These are phyloP conservation scores for Wasmannia auropunctata DNA, from an alignment of 1,140 invertebrate genomes.

Conservation along the genomic window DNA sequence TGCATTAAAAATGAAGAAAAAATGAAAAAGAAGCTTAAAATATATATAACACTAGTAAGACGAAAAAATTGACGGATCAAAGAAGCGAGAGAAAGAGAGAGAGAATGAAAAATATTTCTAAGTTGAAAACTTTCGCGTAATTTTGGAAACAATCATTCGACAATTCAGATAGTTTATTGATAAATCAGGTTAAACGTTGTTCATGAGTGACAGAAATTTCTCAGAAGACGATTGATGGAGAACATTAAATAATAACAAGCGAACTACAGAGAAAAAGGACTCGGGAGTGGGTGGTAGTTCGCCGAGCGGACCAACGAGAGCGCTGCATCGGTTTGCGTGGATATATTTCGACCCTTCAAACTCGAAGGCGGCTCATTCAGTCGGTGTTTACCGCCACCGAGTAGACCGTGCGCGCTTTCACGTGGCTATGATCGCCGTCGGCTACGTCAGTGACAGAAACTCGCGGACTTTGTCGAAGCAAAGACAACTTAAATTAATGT, in stretches of 20 bases:
- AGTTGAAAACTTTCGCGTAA: not conserved
- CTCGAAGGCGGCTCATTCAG: constrained; percentile 36
- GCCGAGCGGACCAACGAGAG: not conserved
- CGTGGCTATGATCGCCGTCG: not conserved
- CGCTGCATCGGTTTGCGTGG: constrained; percentile 21
- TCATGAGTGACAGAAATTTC: not conserved
- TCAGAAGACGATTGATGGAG: not conserved
- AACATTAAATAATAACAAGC: not conserved
- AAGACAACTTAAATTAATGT: no score
- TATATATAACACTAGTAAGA: no score
- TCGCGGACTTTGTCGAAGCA: not conserved
- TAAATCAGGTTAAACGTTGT: not conserved
- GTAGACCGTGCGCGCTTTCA: not conserved
- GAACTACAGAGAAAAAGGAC: not conserved
- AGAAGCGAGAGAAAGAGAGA: no score
- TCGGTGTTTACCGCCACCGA: constrained; percentile 12
- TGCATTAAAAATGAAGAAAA: no score
- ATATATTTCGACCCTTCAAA: constrained; percentile 41
- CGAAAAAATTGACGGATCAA: no score
- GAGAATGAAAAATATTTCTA: not conserved
- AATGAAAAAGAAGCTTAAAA: no score
- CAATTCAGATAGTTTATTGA: not conserved
- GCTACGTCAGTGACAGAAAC: not conserved
- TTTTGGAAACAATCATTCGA: not conserved
- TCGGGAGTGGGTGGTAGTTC: constrained; percentile 1